Evolutionary conservation across 2,797 vertebrate genomes (phyloP).

Genomic region (Sebastes variabilis): DNA sequence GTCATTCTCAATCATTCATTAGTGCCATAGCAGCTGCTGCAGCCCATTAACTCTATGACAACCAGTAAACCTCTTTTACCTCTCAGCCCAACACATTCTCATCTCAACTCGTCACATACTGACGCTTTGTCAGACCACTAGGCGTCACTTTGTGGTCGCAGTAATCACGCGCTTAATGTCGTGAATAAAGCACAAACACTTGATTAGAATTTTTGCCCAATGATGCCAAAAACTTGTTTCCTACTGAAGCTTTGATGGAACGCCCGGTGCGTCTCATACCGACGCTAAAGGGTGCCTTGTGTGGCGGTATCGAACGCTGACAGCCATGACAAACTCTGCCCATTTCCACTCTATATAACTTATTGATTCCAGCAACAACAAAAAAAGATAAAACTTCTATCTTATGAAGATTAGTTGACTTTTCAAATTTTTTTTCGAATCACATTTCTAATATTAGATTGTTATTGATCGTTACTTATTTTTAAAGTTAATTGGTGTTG

Average conservation of each 20-base stretch:
- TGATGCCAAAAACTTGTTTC: too few relatives aligned
- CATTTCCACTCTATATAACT: not conserved
- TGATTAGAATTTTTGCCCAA: too few relatives aligned
- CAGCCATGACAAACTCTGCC: too few relatives aligned
- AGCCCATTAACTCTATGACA: constrained; percentile 15
- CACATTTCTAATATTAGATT: not conserved
- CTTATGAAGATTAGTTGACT: not conserved
- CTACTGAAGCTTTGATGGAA: too few relatives aligned
- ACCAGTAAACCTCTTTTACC: not conserved
- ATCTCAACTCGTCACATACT: too few relatives aligned
- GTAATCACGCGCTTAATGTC: too few relatives aligned
- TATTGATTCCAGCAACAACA: not conserved
- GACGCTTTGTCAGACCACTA: too few relatives aligned
- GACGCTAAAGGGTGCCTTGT: too few relatives aligned
- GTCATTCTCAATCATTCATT: constrained; percentile 25
- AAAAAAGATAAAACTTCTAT: not conserved
- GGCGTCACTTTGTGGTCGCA: too few relatives aligned
- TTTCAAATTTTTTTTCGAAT: not conserved
- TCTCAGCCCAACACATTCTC: not conserved
- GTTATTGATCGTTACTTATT: not conserved
- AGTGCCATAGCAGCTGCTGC: constrained; percentile 10
- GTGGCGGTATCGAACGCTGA: too few relatives aligned
- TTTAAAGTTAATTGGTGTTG: not conserved
- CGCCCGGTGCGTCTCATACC: too few relatives aligned
- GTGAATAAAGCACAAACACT: too few relatives aligned